These are phyloP conservation scores for Eupeodes corollae DNA, from an alignment of 1,140 invertebrate genomes.

Conservation along the genomic window DNA sequence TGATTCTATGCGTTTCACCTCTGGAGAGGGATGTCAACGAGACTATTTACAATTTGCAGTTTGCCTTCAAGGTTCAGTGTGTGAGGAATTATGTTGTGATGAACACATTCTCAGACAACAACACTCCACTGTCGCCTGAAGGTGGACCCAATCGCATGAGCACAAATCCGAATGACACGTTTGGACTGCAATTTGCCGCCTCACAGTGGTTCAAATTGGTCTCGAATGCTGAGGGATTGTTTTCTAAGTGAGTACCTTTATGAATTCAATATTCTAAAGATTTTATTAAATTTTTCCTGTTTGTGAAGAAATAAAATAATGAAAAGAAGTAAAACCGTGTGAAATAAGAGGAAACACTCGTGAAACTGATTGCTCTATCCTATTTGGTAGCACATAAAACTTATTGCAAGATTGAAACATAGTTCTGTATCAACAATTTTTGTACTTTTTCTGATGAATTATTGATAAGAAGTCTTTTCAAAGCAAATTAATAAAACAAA, in stretches of 20 bases:
- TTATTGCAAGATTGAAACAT: no score
- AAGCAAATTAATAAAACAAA: no score
- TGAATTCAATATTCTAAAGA: not conserved
- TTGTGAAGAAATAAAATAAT: no score
- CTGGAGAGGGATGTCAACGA: conserved; percentile 48
- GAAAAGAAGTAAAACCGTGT: no score
- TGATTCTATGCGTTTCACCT: conserved; percentile 52
- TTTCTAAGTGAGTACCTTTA: conserved; percentile 46
- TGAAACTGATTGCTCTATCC: no score
- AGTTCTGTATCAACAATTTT: no score
- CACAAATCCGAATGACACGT: conserved; percentile 41
- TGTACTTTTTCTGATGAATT: no score
- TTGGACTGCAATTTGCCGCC: conserved; percentile 69
- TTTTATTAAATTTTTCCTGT: not conserved
- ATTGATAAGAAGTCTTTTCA: no score
- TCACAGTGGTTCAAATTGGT: conserved; percentile 71
- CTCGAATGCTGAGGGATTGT: conserved; percentile 69
- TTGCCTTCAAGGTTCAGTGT: conserved; percentile 47
- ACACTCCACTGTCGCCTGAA: conserved; percentile 43
- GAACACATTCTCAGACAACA: conserved; percentile 54
- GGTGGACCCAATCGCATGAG: conserved; percentile 27
- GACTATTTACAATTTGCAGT: conserved; percentile 49
- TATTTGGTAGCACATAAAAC: no score
- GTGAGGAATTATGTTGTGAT: conserved; percentile 55
- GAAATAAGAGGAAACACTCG: no score